A percentile compares a stretch with the other conserved stretches of the same genome.
Evolutionary conservation across 2,888 invertebrate species (phyloP).

Genomic region (Plebejus melissa): DNA sequence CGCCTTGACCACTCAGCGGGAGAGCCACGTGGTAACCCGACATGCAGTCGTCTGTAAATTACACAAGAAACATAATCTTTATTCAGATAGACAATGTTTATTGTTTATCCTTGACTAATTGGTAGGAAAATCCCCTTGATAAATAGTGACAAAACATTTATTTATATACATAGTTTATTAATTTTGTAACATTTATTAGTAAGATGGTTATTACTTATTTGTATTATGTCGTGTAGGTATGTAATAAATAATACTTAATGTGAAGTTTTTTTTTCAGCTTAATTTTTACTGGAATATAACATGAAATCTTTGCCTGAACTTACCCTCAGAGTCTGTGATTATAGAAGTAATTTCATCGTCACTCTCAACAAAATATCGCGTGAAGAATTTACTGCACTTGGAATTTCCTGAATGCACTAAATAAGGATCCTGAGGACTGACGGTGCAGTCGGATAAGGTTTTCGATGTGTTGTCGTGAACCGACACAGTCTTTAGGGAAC

Average conservation of each 20-base stretch:
- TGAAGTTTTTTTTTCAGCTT: too few species aligned
- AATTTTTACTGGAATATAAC: background rate
- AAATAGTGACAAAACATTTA: too few species aligned
- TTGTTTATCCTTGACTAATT: too few species aligned
- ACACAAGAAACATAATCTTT: too few species aligned
- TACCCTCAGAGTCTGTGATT: constrained; percentile 85
- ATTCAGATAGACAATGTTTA: too few species aligned
- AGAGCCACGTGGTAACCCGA: constrained; percentile 85
- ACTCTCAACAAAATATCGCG: constrained; percentile 83
- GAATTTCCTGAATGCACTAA: constrained; percentile 74
- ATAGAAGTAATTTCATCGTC: constrained; percentile 86
- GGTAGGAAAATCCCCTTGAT: too few species aligned
- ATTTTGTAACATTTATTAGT: too few species aligned
- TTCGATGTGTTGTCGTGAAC: constrained; percentile 75
- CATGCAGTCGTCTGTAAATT: constrained; percentile 81
- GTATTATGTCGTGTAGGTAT: too few species aligned
- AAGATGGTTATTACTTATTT: too few species aligned
- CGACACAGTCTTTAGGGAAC: constrained; percentile 69
- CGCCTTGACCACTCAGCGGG: constrained; percentile 85
- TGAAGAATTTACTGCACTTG: constrained; percentile 83
- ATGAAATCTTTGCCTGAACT: constrained; percentile 32
- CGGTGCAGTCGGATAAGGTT: constrained; percentile 68
- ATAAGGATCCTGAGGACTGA: constrained; percentile 70
- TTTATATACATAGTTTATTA: too few species aligned
- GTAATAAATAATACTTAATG: too few species aligned